Conservation (phyloP, 2,888 invertebrate genomes). For the Patella depressa region DNA sequence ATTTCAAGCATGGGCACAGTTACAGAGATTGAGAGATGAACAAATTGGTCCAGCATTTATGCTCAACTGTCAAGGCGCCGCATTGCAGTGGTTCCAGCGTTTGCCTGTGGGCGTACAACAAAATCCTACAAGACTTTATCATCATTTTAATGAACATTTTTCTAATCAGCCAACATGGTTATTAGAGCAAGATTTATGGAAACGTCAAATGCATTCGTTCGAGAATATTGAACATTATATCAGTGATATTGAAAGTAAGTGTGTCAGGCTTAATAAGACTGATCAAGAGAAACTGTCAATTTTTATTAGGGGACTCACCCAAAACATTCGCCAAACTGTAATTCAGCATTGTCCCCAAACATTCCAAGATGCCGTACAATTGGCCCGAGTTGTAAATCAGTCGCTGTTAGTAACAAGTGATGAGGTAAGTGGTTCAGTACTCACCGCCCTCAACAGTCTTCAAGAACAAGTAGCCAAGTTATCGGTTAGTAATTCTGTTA, state of each 20-base stretch:
- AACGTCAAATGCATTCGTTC: not conserved
- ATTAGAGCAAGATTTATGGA: not conserved
- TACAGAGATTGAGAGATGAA: not conserved
- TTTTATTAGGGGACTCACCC: not conserved
- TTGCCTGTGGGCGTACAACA: not conserved
- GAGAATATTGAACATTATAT: slow-evolving; percentile 11
- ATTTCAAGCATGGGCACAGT: slow-evolving; percentile 14
- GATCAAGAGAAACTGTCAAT: not conserved
- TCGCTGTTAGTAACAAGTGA: not conserved
- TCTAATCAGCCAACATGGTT: not conserved
- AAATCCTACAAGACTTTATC: not conserved
- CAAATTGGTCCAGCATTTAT: not conserved
- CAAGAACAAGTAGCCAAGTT: not conserved
- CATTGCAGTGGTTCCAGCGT: slow-evolving; percentile 1
- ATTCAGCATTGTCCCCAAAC: slow-evolving; percentile 5
- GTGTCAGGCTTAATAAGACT: not conserved
- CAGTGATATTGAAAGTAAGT: slow-evolving; percentile 8
- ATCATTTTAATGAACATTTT: slow-evolving; percentile 4
- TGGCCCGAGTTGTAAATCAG: not conserved
- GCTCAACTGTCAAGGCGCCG: not conserved
- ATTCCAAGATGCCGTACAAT: not conserved
- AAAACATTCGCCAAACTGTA: not conserved
- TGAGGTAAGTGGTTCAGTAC: too few species aligned
- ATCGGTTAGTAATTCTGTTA: not conserved
- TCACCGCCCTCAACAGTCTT: not conserved